These are phyloP conservation scores for Epinotia bilunana DNA, from an alignment of 2,888 invertebrate species.

Conservation along the genomic window DNA sequence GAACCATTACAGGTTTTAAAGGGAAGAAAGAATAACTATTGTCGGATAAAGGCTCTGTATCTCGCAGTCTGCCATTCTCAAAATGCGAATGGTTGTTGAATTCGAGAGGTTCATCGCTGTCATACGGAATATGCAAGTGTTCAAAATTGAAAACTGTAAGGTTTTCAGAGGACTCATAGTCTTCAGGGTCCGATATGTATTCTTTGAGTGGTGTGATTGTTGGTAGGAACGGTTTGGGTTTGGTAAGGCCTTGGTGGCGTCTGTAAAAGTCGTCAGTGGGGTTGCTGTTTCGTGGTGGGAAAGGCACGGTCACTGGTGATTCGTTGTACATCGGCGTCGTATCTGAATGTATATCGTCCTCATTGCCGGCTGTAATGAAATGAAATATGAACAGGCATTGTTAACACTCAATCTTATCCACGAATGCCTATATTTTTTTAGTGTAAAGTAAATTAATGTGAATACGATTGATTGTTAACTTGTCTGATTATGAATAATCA, in stretches of 20 bases:
- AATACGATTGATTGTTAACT: conserved; percentile 58
- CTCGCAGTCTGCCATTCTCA: not conserved
- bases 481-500: conserved; percentile 42
- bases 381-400: conserved; percentile 49
- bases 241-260: conserved; percentile 47
- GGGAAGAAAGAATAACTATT: not conserved
- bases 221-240: not conserved
- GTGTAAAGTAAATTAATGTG: too few species aligned
- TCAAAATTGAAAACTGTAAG: conserved; percentile 11
- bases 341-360: conserved; percentile 56
- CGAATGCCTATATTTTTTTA: too few species aligned
- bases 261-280: conserved; percentile 56
- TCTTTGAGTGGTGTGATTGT: conserved; percentile 1
- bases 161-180: conserved; percentile 23
- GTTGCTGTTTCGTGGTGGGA: conserved; percentile 4
- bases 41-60: not conserved
- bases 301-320: conserved; percentile 44
- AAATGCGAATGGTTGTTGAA: not conserved
- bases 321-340: conserved; percentile 58
- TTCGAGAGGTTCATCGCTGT: conserved; percentile 2
- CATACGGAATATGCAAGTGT: not conserved
- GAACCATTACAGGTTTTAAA: not conserved
- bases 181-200: conserved; percentile 10
- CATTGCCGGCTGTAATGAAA: conserved; percentile 75
- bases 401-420: conserved; percentile 3